These are phyloP conservation scores for Rhegmatorhina hoffmannsi DNA, from an alignment of 2,113 vertebrate genomes.

Conservation along the genomic window DNA sequence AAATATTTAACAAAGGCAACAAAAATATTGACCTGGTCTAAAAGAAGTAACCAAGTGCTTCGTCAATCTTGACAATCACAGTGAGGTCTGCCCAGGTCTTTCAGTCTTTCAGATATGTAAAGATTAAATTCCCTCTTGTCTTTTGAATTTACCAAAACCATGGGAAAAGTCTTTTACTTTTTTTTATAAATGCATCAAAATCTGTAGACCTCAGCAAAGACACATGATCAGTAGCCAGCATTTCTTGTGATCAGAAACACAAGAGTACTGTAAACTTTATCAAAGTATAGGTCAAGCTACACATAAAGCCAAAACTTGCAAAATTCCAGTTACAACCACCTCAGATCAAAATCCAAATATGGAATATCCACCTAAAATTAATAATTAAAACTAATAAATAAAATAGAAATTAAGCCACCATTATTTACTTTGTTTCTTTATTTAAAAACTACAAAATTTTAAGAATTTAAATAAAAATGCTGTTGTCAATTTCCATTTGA, in stretches of 20 bases:
- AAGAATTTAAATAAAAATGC: neutral
- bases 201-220: neutral
- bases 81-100: neutral
- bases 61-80: neutral
- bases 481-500: slow-evolving; percentile 22
- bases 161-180: neutral
- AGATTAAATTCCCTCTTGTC: neutral
- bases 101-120: neutral
- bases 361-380: neutral
- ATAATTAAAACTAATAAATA: neutral
- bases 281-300: neutral
- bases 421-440: neutral
- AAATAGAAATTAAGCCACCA: neutral
- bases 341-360: neutral
- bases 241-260: neutral
- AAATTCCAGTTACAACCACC: neutral
- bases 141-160: neutral
- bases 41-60: neutral
- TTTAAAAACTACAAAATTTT: neutral
- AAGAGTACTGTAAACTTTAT: neutral
- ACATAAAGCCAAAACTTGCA: accelerated
- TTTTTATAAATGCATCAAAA: neutral
- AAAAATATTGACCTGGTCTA: neutral
- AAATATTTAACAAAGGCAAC: neutral
- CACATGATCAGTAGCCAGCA: neutral